phyloP scores from a whole-genome alignment of 23 tunicate species.

The Trididemnum miniatum region DNA sequence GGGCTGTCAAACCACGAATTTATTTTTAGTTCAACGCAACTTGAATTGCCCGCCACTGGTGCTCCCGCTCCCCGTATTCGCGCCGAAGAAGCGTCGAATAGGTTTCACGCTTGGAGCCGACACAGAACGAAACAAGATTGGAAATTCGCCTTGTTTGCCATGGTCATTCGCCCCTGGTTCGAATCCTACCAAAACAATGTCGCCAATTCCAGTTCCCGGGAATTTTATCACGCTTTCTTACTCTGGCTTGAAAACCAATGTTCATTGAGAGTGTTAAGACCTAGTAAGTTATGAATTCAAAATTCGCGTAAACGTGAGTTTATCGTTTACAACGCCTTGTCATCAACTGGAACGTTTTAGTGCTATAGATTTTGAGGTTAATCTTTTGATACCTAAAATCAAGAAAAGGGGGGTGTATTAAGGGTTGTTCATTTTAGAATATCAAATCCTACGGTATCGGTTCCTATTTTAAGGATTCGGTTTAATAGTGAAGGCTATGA shows the following conservation, averaged over 20 bases:
- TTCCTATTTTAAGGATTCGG: too few species aligned
- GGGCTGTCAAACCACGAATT: too few species aligned
- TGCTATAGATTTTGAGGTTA: too few species aligned
- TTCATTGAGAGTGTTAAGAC: slow-evolving; percentile 58
- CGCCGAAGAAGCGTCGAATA: slow-evolving; percentile 42
- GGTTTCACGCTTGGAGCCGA: slow-evolving; percentile 54
- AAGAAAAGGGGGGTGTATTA: too few species aligned
- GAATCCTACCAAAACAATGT: slow-evolving; percentile 66
- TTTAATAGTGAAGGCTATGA: too few species aligned
- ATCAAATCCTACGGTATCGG: too few species aligned
- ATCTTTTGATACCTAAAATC: too few species aligned
- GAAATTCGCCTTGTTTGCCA: slow-evolving; percentile 80
- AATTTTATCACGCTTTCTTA: slow-evolving; percentile 48
- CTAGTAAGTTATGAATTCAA: slow-evolving; percentile 34
- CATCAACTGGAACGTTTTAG: too few species aligned
- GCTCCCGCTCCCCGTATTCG: slow-evolving; percentile 61
- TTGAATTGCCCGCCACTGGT: slow-evolving; percentile 84
- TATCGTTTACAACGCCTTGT: too few species aligned
- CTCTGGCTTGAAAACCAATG: slow-evolving; percentile 75
- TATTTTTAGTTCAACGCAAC: slow-evolving; percentile 73
- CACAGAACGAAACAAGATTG: slow-evolving; percentile 60
- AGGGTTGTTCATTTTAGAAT: too few species aligned
- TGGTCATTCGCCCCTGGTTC: slow-evolving; percentile 73
- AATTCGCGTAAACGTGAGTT: not conserved
- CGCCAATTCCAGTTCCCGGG: slow-evolving; percentile 40